These are phyloP conservation scores for Plagiodera versicolora DNA, from an alignment of 2,888 invertebrate species.

Conservation along the genomic window DNA sequence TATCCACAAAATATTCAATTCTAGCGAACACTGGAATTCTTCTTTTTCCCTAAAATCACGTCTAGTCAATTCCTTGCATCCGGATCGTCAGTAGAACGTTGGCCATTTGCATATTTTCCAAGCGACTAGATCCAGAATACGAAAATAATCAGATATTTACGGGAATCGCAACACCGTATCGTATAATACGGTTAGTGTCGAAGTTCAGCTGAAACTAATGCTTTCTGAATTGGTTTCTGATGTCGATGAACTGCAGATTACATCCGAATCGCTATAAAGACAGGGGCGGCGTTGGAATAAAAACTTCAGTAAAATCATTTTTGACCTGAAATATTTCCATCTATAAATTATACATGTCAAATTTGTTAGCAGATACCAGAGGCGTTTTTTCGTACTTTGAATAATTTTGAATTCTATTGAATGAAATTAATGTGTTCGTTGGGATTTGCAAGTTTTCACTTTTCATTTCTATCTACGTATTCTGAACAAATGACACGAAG, in stretches of 20 bases:
- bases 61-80: slow-evolving; percentile 7
- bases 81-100: slow-evolving; percentile 22
- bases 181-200: slow-evolving; percentile 29
- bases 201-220: slow-evolving; percentile 28
- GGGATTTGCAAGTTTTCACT: too few relatives aligned
- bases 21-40: background rate
- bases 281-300: background rate
- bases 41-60: background rate
- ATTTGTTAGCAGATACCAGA: too few relatives aligned
- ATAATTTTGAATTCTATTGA: too few relatives aligned
- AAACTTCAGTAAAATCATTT: too few relatives aligned
- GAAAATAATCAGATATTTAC: slow-evolving; percentile 30
- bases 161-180: slow-evolving; percentile 26
- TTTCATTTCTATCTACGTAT: too few relatives aligned
- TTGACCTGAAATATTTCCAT: too few relatives aligned
- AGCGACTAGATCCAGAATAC: slow-evolving; percentile 16
- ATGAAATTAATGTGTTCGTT: too few relatives aligned
- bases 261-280: background rate
- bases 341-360: too few relatives aligned
- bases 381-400: too few relatives aligned
- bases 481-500: too few relatives aligned
- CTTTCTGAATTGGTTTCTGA: slow-evolving; percentile 27
- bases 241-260: slow-evolving; percentile 24
- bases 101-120: slow-evolving; percentile 28
- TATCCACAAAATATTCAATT: background rate